Evolutionary conservation across 1,140 invertebrate species (phyloP), one percentile per base, ranked within the genome.

Genomic region (Caenorhabditis brenneri): DNA sequence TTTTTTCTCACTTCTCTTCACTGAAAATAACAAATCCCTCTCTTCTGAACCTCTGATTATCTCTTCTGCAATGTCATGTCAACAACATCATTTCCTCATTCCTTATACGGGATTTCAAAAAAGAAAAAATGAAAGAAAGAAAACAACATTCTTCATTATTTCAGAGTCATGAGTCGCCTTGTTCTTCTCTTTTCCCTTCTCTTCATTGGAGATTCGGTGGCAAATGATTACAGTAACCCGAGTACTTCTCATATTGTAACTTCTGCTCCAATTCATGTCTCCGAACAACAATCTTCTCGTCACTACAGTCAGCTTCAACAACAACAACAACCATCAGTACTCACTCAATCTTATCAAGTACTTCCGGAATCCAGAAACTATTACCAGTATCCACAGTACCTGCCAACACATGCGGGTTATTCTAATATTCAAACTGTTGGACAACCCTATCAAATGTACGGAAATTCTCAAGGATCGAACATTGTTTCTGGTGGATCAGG

Each of bases 341-440:
- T 74, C 0, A 74, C 65, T 74, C 65, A 74, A 74, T 74, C 65
- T 2, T 74, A 74, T 24, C 33, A 74, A 74, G 65, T 74, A 3
- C 36, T 74, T 1, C 65, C 65, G 4, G 65, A 74, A 31, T 74
- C 65, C 6, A 39, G 65, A 42, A 74, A 74, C 65, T 74, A 74
- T n/a, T 74, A 74, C 15, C 65, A 74, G 42, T 74, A 74, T 42
- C 65, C 65, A 74, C 65, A 74, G 22, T 74, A 74, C 46, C 65
- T 74, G 1, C 65, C 65, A 74, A 74, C 65, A 10, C 65, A 74
- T 24, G 10, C 19, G 42, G 65, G 65, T 24, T 74, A 74, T 74
- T 74, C 65, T 3, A 74, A 74, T 29, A 74, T 74, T 42, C 65
- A 74, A 74, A 42, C 36, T 46, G n/a, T 74, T 10, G 65, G 65